A percentile compares a stretch with the other conserved stretches of the same genome.
Evolutionary conservation across 2,113 vertebrate species (phyloP).

Genomic region (Dasyprocta punctata): DNA sequence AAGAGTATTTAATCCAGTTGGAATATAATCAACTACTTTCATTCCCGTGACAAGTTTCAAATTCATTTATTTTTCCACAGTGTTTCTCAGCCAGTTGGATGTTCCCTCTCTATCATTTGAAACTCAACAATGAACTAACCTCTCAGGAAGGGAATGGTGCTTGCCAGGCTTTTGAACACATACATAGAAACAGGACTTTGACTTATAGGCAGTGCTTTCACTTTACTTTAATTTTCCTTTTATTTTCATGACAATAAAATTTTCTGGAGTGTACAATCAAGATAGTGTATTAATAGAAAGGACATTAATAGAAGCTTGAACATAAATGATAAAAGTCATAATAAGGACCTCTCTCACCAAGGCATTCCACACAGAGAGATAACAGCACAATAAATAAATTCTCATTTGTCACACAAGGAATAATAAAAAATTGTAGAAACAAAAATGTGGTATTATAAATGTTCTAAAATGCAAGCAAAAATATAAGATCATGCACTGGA

Average conservation of each 20-base stretch:
- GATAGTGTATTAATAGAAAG: conserved; percentile 77
- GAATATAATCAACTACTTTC: not conserved
- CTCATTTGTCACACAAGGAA: conserved; percentile 57
- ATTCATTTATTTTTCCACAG: not conserved
- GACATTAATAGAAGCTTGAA: conserved; percentile 72
- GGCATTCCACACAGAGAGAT: conserved; percentile 77
- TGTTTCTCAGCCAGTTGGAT: not conserved
- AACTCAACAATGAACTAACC: not conserved
- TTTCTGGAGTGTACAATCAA: conserved; percentile 78
- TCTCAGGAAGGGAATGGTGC: not conserved
- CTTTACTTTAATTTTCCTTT: conserved; percentile 76
- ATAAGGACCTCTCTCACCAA: conserved; percentile 63
- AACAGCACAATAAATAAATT: conserved; percentile 80
- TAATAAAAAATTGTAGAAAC: conserved; percentile 57
- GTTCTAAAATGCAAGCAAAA: conserved; percentile 76
- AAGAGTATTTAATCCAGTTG: not conserved
- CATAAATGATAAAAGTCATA: conserved; percentile 72
- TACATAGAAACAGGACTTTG: not conserved
- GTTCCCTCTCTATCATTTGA: not conserved
- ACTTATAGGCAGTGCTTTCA: conserved; percentile 19
- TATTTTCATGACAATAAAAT: conserved; percentile 80
- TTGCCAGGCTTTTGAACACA: not conserved
- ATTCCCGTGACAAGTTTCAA: not conserved
- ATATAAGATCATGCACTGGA: conserved; percentile 72
- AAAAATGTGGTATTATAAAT: conserved; percentile 69